Evolutionary conservation across 2,797 vertebrate species (phyloP).

Genomic region (Mormyrus hasselquistii): DNA sequence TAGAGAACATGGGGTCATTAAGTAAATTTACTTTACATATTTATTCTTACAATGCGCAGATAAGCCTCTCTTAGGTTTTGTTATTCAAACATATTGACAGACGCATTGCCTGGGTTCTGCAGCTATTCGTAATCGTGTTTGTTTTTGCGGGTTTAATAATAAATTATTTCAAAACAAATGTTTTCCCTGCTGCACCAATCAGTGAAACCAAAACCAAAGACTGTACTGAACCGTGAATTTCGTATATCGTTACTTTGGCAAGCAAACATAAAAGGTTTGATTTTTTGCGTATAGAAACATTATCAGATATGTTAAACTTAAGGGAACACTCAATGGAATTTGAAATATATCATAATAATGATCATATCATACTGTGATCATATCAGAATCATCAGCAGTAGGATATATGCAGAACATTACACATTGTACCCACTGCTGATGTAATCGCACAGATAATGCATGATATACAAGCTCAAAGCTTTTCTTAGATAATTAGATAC

Average conservation of each 20-base stretch:
- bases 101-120: not conserved
- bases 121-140: not conserved
- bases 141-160: not conserved
- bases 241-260: not conserved
- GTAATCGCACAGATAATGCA: not conserved
- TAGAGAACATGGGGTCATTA: not conserved
- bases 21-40: not conserved
- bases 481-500: not conserved
- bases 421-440: not conserved
- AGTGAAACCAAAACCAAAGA: not conserved
- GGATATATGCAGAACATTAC: not conserved
- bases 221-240: not conserved
- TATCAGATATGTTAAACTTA: not conserved
- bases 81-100: not conserved
- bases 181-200: not conserved
- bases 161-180: not conserved
- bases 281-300: not conserved
- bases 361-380: not conserved
- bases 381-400: not conserved
- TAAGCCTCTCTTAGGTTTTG: not conserved
- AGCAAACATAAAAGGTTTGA: not conserved
- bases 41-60: not conserved
- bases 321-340: not conserved
- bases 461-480: not conserved
- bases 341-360: not conserved